Conservation (phyloP, 1,140 invertebrate genomes). For the Drosophila sucinea region DNA sequence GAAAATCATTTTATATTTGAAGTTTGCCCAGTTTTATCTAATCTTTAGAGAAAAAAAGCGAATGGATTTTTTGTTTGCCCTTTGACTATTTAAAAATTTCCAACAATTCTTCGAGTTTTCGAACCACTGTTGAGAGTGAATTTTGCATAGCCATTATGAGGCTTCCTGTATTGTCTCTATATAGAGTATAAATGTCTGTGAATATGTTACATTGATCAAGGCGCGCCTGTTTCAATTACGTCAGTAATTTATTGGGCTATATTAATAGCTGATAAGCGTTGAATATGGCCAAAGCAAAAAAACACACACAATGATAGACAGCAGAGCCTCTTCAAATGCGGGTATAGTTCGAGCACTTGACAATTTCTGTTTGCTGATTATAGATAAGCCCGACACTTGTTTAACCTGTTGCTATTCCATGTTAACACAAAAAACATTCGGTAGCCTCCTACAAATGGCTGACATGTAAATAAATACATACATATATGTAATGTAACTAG, state of each 20-base stretch:
- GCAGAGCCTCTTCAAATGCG: conserved; percentile 6
- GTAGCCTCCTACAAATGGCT: background rate
- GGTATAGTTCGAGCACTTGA: conserved; percentile 10
- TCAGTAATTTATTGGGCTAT: conserved; percentile 9
- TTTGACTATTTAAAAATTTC: background rate
- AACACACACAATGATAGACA: conserved; percentile 3
- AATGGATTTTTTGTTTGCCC: background rate
- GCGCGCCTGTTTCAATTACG: conserved; percentile 5
- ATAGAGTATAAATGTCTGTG: background rate
- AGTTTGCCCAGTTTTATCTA: background rate
- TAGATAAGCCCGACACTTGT: conserved; percentile 8
- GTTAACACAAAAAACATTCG: conserved; percentile 5
- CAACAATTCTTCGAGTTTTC: background rate
- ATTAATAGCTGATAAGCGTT: conserved; percentile 8
- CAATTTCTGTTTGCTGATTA: conserved; percentile 7
- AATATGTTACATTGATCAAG: conserved; percentile 5
- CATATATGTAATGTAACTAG: background rate
- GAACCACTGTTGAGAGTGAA: background rate
- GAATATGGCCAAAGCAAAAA: background rate
- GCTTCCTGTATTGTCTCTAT: conserved; percentile 5
- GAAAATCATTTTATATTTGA: background rate
- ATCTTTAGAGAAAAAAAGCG: background rate
- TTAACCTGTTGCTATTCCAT: conserved; percentile 7
- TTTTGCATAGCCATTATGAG: conserved; percentile 4
- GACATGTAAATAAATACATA: background rate